A percentile compares a stretch with the other conserved stretches of the same genome.
phyloP scores from a whole-genome alignment of 2,797 vertebrate genomes.

The Pseudocheirus occidentalis region DNA sequence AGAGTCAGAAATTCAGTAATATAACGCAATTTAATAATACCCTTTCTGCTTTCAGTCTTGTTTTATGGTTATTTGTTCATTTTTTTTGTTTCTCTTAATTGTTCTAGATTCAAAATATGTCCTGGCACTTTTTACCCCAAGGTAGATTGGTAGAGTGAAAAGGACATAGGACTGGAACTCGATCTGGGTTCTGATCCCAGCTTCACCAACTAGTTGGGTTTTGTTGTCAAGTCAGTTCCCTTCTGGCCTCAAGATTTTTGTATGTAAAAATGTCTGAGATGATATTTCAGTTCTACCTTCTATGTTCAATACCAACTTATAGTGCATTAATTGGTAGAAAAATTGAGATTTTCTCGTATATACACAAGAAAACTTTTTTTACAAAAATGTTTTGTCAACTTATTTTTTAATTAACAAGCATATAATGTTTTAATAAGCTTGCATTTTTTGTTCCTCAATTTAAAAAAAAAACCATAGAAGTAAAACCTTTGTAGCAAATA shows the following conservation, averaged over 20 bases:
- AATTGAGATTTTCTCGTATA: neutral
- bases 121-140: neutral
- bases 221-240: neutral
- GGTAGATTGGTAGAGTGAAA: neutral
- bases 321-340: slow-evolving; percentile 11
- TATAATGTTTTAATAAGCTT: neutral
- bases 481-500: neutral
- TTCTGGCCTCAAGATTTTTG: neutral
- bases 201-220: neutral
- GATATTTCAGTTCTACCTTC: neutral
- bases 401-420: neutral
- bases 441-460: neutral
- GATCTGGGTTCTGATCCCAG: neutral
- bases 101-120: neutral
- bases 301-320: slow-evolving; percentile 28
- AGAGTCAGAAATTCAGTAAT: slow-evolving; percentile 41
- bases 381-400: slow-evolving; percentile 12
- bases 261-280: neutral
- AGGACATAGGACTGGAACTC: neutral
- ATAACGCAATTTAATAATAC: neutral
- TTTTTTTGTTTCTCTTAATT: slow-evolving; percentile 30
- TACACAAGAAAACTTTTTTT: too few relatives aligned
- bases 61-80: neutral
- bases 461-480: neutral
- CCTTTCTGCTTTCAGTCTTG: neutral